These are phyloP conservation scores for Brassicogethes aeneus DNA, from an alignment of 2,888 invertebrate genomes.

Conservation along the genomic window DNA sequence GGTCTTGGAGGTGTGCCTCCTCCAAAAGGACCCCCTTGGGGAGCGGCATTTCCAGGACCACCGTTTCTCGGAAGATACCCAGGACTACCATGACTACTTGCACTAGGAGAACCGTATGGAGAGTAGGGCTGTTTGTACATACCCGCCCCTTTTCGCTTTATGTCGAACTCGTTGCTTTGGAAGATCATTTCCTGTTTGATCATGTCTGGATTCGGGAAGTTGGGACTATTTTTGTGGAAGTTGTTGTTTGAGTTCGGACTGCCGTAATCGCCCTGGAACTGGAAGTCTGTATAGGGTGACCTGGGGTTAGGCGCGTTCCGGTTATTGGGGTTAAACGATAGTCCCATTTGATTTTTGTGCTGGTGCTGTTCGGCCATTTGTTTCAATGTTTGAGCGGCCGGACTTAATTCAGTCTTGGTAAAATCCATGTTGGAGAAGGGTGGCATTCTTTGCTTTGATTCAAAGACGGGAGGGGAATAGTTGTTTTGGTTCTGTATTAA, in stretches of 20 bases:
- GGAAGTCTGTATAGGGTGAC: constrained; percentile 55
- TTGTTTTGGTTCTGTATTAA: constrained; percentile 31
- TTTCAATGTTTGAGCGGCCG: constrained; percentile 90
- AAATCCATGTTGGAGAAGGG: constrained; percentile 38
- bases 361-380: constrained; percentile 98
- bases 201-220: constrained; percentile 43
- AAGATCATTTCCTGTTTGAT: constrained; percentile 49
- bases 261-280: constrained; percentile 45
- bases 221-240: constrained; percentile 40
- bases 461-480: constrained; percentile 36
- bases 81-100: constrained; percentile 49
- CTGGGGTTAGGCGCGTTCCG: constrained; percentile 39
- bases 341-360: constrained; percentile 67
- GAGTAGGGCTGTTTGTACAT: constrained; percentile 54
- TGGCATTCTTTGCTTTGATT: constrained; percentile 26
- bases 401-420: constrained; percentile 59
- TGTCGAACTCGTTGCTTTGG: constrained; percentile 36
- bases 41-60: constrained; percentile 23
- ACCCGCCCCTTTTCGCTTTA: constrained; percentile 40
- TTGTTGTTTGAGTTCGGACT: constrained; percentile 40
- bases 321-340: constrained; percentile 44
- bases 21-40: constrained; percentile 25
- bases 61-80: constrained; percentile 37
- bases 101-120: constrained; percentile 56
- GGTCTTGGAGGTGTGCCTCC: constrained; percentile 46